phyloP scores from a whole-genome alignment of 2,888 invertebrate species.

The Myopa tessellatipennis region DNA sequence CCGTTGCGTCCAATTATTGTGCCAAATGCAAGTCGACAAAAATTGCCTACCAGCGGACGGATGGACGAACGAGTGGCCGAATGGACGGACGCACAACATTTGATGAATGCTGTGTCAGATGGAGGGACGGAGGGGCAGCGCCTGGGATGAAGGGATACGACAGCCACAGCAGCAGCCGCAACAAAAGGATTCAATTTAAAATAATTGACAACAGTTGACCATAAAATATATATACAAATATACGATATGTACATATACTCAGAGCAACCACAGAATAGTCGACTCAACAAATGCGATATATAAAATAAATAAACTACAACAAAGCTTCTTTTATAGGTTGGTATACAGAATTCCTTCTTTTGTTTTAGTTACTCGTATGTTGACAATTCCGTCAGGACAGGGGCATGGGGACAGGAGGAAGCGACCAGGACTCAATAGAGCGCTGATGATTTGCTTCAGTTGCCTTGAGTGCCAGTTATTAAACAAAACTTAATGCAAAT shows the following conservation, averaged over 20 bases:
- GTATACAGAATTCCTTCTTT: neutral
- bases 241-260: neutral
- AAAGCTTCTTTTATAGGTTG: slow-evolving; percentile 18
- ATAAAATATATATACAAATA: slow-evolving; percentile 16
- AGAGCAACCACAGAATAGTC: slow-evolving; percentile 4
- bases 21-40: slow-evolving; percentile 23
- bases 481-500: neutral
- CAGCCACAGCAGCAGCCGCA: slow-evolving; percentile 19
- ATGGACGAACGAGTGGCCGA: neutral
- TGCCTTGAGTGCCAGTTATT: neutral
- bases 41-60: slow-evolving; percentile 20
- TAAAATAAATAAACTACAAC: slow-evolving; percentile 22
- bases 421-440: neutral
- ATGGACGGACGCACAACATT: slow-evolving; percentile 19
- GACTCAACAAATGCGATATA: too few species aligned
- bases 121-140: neutral
- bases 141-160: neutral
- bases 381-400: slow-evolving; percentile 27
- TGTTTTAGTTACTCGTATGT: neutral
- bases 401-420: neutral
- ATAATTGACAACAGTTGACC: slow-evolving; percentile 34
- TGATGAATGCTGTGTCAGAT: slow-evolving; percentile 22
- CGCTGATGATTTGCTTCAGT: too few species aligned
- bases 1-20: slow-evolving; percentile 31
- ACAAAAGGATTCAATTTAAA: slow-evolving; percentile 40